Conservation (phyloP, 2,888 invertebrate species). For the Linnaemya tessellans region DNA sequence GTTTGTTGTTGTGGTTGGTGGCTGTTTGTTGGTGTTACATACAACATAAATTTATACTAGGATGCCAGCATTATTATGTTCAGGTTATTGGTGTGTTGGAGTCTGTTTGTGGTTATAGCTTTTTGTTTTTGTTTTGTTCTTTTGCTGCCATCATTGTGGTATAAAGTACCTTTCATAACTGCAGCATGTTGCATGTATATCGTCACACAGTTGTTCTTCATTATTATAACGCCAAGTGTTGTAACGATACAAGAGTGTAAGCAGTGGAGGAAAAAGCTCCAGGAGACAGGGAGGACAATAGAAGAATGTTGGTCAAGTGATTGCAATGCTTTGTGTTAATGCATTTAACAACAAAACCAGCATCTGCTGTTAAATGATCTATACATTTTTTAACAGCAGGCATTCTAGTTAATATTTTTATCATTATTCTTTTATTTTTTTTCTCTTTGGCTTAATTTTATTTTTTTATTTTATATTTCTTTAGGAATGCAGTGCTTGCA, state of each 20-base stretch:
- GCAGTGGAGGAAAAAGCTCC: not conserved
- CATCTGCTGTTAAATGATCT: constrained; percentile 71
- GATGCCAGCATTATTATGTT: constrained; percentile 64
- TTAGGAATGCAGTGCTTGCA: constrained; percentile 16
- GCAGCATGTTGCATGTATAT: constrained; percentile 55
- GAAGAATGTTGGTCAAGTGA: constrained; percentile 68
- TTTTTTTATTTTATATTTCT: constrained; percentile 4
- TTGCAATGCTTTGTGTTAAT: constrained; percentile 66
- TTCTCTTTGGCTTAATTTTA: not conserved
- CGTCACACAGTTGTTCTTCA: constrained; percentile 54
- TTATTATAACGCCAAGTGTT: constrained; percentile 52
- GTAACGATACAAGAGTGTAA: not conserved
- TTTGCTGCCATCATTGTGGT: constrained; percentile 22
- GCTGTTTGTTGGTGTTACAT: constrained; percentile 46
- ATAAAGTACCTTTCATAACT: constrained; percentile 61
- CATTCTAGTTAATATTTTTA: constrained; percentile 68
- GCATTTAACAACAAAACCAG: constrained; percentile 68
- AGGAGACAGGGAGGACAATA: constrained; percentile 10
- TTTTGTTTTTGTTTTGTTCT: constrained; percentile 23
- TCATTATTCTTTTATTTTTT: constrained; percentile 1
- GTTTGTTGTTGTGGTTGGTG: constrained; percentile 6
- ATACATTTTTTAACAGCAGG: constrained; percentile 71
- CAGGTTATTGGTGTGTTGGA: not conserved
- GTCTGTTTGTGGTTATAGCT: constrained; percentile 8
- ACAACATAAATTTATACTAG: constrained; percentile 65